Conservation (phyloP, 1,140 invertebrate genomes). For the Aporrectodea caliginosa region DNA sequence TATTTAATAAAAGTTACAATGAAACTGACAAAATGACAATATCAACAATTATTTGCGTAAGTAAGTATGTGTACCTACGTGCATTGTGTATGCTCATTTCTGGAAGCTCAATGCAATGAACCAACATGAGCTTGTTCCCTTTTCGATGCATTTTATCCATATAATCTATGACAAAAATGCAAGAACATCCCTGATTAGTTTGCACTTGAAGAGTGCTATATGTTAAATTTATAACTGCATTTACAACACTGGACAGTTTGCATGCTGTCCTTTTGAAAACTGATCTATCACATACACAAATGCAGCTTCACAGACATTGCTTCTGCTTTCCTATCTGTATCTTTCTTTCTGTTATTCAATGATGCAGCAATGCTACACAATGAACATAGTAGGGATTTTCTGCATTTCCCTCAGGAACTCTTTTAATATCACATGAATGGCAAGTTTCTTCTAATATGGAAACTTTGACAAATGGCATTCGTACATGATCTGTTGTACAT, state of each 20-base stretch:
- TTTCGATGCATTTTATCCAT: conserved; percentile 26
- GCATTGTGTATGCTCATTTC: conserved; percentile 25
- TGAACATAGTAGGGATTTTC: no score
- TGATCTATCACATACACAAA: neutral
- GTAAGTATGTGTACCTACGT: neutral
- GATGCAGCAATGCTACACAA: no score
- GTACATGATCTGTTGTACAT: no score
- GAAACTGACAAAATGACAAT: neutral
- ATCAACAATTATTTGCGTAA: neutral
- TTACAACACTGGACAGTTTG: no score
- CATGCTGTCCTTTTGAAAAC: neutral
- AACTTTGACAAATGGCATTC: no score
- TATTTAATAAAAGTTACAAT: conserved; percentile 6
- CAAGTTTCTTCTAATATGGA: no score
- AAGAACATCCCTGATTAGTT: neutral
- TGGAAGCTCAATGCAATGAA: conserved; percentile 34
- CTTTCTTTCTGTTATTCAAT: no score
- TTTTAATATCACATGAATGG: no score
- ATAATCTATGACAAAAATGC: conserved; percentile 25
- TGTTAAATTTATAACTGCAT: no score
- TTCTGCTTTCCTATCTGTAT: no score
- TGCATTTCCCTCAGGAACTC: no score
- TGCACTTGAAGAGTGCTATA: neutral
- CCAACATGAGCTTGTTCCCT: conserved; percentile 31
- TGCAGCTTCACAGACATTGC: neutral